Percentiles rank a stretch among this genome's conserved stretches.
phyloP scores from a whole-genome alignment of 2,797 vertebrate genomes.

The Chromis chromis region DNA sequence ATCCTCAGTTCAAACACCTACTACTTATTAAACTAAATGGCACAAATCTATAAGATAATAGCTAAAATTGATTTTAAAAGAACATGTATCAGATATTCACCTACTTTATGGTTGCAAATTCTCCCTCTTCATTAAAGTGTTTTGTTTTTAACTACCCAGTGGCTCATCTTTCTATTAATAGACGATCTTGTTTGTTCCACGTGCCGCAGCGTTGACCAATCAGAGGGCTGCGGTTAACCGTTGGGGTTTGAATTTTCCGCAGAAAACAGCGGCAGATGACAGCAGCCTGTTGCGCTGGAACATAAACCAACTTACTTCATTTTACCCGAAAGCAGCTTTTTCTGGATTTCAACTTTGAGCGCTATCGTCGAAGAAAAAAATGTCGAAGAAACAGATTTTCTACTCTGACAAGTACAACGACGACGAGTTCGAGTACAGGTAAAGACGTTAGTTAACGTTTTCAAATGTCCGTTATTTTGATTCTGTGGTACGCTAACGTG shows the following conservation, averaged over 20 bases:
- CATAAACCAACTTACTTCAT: neutral
- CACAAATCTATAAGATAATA: neutral
- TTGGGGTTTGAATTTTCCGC: constrained; percentile 80
- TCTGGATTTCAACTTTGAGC: neutral
- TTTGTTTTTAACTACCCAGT: neutral
- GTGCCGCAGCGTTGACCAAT: constrained; percentile 66
- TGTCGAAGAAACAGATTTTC: constrained; percentile 87
- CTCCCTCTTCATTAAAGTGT: neutral
- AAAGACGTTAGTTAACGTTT: neutral
- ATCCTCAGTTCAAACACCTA: neutral
- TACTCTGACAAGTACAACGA: constrained; percentile 88
- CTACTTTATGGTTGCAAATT: neutral
- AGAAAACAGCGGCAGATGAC: constrained; percentile 76
- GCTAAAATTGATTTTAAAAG: too few relatives aligned
- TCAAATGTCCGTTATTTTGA: neutral
- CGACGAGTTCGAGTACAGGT: constrained; percentile 88
- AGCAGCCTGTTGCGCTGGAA: constrained; percentile 40
- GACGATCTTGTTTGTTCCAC: constrained; percentile 39
- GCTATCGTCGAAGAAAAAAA: constrained; percentile 43
- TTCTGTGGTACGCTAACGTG: neutral
- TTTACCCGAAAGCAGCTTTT: neutral
- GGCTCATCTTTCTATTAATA: fast-evolving
- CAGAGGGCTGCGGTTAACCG: constrained; percentile 63
- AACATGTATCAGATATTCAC: fast-evolving
- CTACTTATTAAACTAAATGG: neutral